phyloP scores from a whole-genome alignment of 2,888 invertebrate genomes.

The Ctena decussata region DNA sequence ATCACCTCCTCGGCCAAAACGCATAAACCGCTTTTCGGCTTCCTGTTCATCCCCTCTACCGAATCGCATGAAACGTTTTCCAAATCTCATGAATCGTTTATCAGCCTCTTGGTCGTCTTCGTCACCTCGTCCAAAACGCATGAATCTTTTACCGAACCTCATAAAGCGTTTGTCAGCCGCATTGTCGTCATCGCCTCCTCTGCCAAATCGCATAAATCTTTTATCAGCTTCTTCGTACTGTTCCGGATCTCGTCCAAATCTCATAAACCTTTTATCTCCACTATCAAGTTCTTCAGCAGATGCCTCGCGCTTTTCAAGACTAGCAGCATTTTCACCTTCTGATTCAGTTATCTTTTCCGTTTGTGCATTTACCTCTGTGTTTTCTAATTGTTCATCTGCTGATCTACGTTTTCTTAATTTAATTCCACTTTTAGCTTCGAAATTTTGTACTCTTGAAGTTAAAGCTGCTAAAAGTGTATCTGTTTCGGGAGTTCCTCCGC shows the following conservation, averaged over 20 bases:
- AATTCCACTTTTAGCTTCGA: slow-evolving; percentile 63
- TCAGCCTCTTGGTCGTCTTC: slow-evolving; percentile 50
- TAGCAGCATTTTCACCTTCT: slow-evolving; percentile 13
- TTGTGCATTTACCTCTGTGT: slow-evolving; percentile 19
- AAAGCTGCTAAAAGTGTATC: slow-evolving; percentile 69
- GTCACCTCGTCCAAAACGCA: slow-evolving; percentile 61
- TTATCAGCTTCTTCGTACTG: slow-evolving; percentile 64
- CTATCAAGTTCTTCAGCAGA: slow-evolving; percentile 24
- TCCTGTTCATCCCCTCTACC: slow-evolving; percentile 62
- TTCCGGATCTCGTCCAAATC: slow-evolving; percentile 73
- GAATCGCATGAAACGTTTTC: slow-evolving; percentile 71
- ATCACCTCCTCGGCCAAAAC: slow-evolving; percentile 62
- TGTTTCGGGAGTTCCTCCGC: slow-evolving; percentile 59
- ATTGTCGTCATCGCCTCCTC: slow-evolving; percentile 42
- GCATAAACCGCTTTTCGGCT: slow-evolving; percentile 73
- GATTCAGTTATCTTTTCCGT: slow-evolving; percentile 24
- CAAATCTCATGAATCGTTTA: slow-evolving; percentile 76
- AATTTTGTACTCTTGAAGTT: slow-evolving; percentile 57
- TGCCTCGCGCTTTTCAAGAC: slow-evolving; percentile 66
- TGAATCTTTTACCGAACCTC: slow-evolving; percentile 74
- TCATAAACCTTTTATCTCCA: slow-evolving; percentile 75
- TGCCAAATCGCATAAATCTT: slow-evolving; percentile 74
- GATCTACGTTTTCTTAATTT: slow-evolving; percentile 69
- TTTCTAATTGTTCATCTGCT: slow-evolving; percentile 43
- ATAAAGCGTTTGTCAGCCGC: slow-evolving; percentile 75